Conservation (phyloP, 2,113 vertebrate species). For the Hyperoodon ampullatus region DNA sequence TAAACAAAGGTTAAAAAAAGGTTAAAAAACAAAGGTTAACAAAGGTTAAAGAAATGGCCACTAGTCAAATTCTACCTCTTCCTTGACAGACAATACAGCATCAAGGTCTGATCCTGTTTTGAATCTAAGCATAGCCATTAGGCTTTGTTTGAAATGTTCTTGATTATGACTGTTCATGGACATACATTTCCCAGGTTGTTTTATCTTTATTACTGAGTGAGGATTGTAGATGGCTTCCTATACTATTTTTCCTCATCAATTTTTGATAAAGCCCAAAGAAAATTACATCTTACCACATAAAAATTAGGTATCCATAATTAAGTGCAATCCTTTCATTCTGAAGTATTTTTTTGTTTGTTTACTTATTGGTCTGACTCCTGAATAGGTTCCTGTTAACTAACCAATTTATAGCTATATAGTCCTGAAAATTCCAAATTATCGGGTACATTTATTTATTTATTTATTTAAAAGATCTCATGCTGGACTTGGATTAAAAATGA, state of each 20-base stretch:
- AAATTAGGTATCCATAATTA: conserved; percentile 29
- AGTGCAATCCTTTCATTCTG: neutral
- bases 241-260: neutral
- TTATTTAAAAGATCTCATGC: neutral
- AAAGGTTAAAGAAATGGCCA: neutral
- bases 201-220: neutral
- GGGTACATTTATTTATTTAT: neutral
- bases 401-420: neutral
- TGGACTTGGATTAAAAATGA: neutral
- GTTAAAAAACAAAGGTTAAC: too few species aligned
- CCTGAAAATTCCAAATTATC: neutral
- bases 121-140: neutral
- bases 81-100: neutral
- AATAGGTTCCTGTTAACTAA: neutral
- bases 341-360: neutral
- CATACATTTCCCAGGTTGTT: neutral
- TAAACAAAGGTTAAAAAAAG: too few species aligned
- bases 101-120: neutral
- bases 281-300: neutral
- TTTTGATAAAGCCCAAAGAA: neutral
- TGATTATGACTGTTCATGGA: neutral
- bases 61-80: neutral
- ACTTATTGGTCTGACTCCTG: neutral
- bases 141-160: neutral
- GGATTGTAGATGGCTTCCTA: neutral